Conservation (phyloP, 2,888 invertebrate species). For the Drosophila pseudotalamancana region DNA sequence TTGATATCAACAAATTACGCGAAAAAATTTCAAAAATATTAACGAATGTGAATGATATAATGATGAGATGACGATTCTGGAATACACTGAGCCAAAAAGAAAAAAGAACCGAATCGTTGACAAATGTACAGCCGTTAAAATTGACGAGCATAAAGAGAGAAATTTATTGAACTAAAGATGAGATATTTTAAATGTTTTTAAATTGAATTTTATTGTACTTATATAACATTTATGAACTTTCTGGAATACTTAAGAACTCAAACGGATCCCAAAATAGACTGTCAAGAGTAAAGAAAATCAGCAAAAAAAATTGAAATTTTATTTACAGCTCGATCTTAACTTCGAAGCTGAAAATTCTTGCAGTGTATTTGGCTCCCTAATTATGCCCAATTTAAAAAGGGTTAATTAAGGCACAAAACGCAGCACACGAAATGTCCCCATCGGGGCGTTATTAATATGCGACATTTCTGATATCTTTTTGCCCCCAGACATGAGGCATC, state of each 20-base stretch:
- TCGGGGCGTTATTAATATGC: conserved; percentile 80
- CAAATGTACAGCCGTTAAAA: too few relatives aligned
- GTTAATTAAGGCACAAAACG: conserved; percentile 81
- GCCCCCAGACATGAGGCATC: conserved; percentile 31
- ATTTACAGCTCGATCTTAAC: background rate
- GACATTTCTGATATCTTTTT: conserved; percentile 79
- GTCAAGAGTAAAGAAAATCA: background rate
- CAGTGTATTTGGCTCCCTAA: conserved; percentile 64
- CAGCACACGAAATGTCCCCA: conserved; percentile 69
- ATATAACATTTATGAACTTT: too few relatives aligned
- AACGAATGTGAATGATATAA: conserved; percentile 79
- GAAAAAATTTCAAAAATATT: conserved; percentile 79
- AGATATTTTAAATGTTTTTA: background rate
- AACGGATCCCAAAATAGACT: too few relatives aligned
- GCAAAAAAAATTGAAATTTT: background rate
- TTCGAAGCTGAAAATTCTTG: conserved; percentile 27
- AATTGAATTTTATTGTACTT: too few relatives aligned
- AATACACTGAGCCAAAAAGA: conserved; percentile 46
- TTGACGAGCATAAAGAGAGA: background rate
- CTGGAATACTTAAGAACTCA: too few relatives aligned
- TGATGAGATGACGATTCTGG: conserved; percentile 67
- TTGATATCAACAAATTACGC: conserved; percentile 81
- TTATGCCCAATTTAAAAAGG: conserved; percentile 82
- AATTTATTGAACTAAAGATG: too few relatives aligned
- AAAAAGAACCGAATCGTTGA: background rate